Evolutionary conservation across 2,113 vertebrate species (phyloP).

Genomic region (Gallinago media): DNA sequence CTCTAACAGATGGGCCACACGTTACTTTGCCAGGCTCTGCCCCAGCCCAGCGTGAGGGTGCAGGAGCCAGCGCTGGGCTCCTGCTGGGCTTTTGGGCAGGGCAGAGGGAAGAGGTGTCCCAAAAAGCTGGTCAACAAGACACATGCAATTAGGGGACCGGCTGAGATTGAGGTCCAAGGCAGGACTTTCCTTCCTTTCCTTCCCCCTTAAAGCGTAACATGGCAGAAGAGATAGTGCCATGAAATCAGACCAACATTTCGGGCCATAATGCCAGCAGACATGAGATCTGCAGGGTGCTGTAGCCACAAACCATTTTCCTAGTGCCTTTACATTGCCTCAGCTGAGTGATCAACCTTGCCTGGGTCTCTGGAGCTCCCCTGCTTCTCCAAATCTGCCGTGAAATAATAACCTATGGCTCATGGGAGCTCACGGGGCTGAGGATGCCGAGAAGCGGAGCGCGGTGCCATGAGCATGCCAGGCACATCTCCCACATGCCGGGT

Average conservation of each 20-base stretch:
- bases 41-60: fast-evolving
- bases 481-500: background rate
- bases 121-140: background rate
- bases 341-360: background rate
- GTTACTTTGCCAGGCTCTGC: background rate
- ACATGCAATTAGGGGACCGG: background rate
- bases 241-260: fast-evolving
- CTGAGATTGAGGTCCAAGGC: background rate
- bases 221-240: background rate
- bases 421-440: background rate
- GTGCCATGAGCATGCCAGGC: background rate
- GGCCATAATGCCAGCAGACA: background rate
- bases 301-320: background rate
- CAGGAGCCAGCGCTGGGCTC: background rate
- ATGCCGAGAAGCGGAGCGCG: fast-evolving
- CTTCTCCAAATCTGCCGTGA: background rate
- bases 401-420: fast-evolving
- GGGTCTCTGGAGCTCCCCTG: background rate
- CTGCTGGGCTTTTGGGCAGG: background rate
- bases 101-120: background rate
- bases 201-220: background rate
- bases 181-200: background rate
- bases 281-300: background rate
- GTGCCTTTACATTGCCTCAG: background rate
- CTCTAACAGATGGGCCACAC: fast-evolving